Evolutionary conservation across 2,797 vertebrate species (phyloP).

Genomic region (Sebastes trivittatus): DNA sequence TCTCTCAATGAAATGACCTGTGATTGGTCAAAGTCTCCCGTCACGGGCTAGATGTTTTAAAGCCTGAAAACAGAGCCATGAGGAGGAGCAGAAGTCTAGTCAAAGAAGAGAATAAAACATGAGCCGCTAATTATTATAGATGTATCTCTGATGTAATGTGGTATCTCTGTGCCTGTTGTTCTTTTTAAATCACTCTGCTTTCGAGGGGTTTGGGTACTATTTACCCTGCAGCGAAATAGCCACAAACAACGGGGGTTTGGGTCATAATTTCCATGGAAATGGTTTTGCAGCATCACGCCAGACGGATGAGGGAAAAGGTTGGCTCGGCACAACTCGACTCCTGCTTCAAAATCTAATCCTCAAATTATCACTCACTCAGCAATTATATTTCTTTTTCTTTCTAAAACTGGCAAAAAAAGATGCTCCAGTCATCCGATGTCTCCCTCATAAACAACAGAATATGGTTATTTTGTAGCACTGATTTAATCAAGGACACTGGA

Average conservation of each 20-base stretch:
- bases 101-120: too few relatives aligned
- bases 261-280: slow-evolving; percentile 50
- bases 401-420: background rate
- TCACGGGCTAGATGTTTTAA: fast-evolving
- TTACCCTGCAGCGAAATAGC: background rate
- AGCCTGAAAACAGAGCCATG: too few relatives aligned
- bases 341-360: slow-evolving; percentile 27
- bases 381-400: background rate
- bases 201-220: background rate
- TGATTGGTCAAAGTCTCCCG: too few relatives aligned
- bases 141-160: background rate
- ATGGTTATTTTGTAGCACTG: background rate
- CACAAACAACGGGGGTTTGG: background rate
- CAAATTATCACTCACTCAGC: slow-evolving; percentile 44
- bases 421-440: too few relatives aligned
- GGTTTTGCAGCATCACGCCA: background rate
- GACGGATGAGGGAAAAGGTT: background rate
- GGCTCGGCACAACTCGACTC: background rate
- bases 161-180: background rate
- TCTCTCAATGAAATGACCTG: too few relatives aligned
- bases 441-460: background rate
- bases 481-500: background rate
- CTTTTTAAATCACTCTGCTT: background rate
- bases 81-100: too few relatives aligned
- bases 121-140: background rate